Base-by-base conservation (phyloP, 1,140 invertebrate species). In the Euwallacea similis region DNA sequence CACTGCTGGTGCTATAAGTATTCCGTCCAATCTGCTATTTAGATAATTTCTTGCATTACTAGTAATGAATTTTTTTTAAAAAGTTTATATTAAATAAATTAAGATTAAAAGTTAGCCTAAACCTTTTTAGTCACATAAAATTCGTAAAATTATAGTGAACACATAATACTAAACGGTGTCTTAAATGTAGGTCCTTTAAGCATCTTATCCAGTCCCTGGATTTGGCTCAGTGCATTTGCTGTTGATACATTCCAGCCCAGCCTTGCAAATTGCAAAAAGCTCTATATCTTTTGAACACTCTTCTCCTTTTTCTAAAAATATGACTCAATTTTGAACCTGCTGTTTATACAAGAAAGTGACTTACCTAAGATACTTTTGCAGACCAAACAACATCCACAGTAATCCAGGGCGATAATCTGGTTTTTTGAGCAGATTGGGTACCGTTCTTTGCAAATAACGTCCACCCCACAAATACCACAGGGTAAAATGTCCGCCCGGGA, bases 371-470 rank as follows among this genome's bases (percentile, higher is more conserved):
- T 46, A 42, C 33, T 64, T 50, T 64, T 71, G 42, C 69, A 71
- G 8, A 71, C 69, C 41, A 62, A 43, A 56, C 69, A 71, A 44
- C 69, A 71, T 55, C 69, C 69, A 47, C 69, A 71, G 33, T 71
- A 64, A 56, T 71, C 69, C 53, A 71, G 50, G n/a, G 60, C 16
- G 13, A 64, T 65, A 6, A 64, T 33, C 43, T 69, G 67, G 15
- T 59, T 21, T 16, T 13, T 56, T 0, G 60, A 50, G 44, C 69
- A 71, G 56, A 64, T 71, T 1, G 69, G 69, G 43, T 64, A 56
- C 10, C 11, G 53, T 42, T 64, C 50, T 65, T 64, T 71, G 42
- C 69, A 71, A 7, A 64, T 56, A 11, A 63, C 46, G 33, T 71
- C 69, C 7, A 55, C 50, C 6, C 69, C 69, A 46, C 69, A 71